Conservation (phyloP, 2,888 invertebrate genomes). For the Linnaemya vulpina region DNA sequence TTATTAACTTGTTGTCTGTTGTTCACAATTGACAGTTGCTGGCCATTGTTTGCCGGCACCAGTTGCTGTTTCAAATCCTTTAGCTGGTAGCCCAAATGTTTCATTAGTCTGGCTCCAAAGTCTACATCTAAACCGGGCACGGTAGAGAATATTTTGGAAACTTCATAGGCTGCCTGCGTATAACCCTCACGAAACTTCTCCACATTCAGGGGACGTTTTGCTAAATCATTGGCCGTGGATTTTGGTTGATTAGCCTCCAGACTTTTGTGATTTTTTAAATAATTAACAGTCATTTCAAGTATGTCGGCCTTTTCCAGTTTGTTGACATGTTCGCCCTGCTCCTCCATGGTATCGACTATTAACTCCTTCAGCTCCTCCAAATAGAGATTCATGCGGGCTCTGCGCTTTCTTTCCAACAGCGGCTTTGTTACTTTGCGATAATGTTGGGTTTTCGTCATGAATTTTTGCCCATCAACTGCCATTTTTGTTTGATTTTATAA, state of each 20-base stretch:
- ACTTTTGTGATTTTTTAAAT: conserved; percentile 79
- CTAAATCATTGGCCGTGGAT: not conserved
- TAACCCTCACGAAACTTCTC: conserved; percentile 94
- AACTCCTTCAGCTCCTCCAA: conserved; percentile 95
- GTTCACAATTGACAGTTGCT: not conserved
- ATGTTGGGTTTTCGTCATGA: conserved; percentile 94
- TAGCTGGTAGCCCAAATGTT: conserved; percentile 92
- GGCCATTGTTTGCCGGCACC: conserved; percentile 31
- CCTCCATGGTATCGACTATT: conserved; percentile 91
- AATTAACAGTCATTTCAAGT: conserved; percentile 92
- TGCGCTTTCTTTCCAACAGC: conserved; percentile 93
- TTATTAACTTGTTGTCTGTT: conserved; percentile 51
- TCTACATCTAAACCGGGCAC: conserved; percentile 93
- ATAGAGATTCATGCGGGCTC: conserved; percentile 95
- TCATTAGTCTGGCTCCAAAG: conserved; percentile 93
- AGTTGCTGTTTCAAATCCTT: conserved; percentile 83
- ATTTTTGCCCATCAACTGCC: conserved; percentile 81
- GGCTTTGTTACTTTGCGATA: conserved; percentile 97
- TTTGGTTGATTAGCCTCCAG: conserved; percentile 51
- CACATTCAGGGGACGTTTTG: conserved; percentile 84
- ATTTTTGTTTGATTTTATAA: conserved; percentile 71
- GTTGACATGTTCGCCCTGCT: conserved; percentile 94
- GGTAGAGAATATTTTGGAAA: conserved; percentile 91
- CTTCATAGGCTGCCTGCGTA: conserved; percentile 94
- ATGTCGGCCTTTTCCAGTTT: conserved; percentile 96